phyloP scores from a whole-genome alignment of 2,888 invertebrate genomes.

The Physocephala rufipes region DNA sequence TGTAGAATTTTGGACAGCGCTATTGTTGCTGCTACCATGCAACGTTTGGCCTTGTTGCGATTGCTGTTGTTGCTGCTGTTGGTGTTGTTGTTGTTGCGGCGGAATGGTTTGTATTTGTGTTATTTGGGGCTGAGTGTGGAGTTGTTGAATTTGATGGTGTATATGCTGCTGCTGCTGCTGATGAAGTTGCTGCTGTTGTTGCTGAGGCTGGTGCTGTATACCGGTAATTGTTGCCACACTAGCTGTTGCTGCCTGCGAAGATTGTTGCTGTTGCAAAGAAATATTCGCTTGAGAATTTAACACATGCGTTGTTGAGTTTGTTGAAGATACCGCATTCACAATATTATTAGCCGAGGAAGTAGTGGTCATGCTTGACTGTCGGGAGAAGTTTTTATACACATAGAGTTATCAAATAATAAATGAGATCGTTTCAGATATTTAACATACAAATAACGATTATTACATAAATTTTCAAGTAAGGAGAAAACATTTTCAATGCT shows the following conservation, averaged over 20 bases:
- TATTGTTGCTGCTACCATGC: conserved; percentile 43
- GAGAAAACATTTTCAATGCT: conserved; percentile 13
- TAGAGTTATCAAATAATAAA: conserved; percentile 4
- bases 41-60: conserved; percentile 46
- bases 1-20: conserved; percentile 45
- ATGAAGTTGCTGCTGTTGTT: conserved; percentile 49
- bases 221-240: conserved; percentile 52
- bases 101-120: conserved; percentile 62
- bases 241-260: conserved; percentile 53
- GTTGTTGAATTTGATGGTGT: conserved; percentile 57
- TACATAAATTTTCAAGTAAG: conserved; percentile 6
- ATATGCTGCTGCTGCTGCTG: conserved; percentile 54
- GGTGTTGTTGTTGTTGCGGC: conserved; percentile 48
- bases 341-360: conserved; percentile 62
- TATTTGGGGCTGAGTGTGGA: conserved; percentile 59
- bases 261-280: conserved; percentile 50
- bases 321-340: conserved; percentile 64
- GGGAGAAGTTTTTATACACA: neutral
- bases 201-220: conserved; percentile 51
- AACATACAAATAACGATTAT: neutral
- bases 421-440: neutral
- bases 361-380: conserved; percentile 53
- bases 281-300: conserved; percentile 57
- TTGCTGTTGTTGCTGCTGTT: conserved; percentile 42
- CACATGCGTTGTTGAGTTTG: conserved; percentile 57